Evolutionary conservation across 2,113 vertebrate genomes (phyloP).

Genomic region (Potamarius usumacintae): DNA sequence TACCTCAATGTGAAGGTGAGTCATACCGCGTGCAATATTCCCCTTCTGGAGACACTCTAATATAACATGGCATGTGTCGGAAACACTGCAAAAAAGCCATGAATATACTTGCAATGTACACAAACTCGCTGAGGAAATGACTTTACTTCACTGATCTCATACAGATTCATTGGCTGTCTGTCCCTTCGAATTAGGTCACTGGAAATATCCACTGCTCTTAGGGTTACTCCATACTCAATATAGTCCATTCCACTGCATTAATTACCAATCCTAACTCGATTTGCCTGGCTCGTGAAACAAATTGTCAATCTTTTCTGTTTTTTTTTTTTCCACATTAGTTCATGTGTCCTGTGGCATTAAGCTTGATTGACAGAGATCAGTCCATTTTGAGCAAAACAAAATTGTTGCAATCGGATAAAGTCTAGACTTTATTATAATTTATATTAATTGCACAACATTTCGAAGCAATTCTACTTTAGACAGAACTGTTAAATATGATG

Average conservation of each 20-base stretch:
- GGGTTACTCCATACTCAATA: slow-evolving; percentile 17
- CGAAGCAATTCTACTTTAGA: background rate
- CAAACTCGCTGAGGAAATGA: slow-evolving; percentile 10
- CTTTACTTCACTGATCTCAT: slow-evolving; percentile 18
- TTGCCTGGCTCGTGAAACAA: background rate
- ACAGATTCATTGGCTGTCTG: slow-evolving; percentile 31
- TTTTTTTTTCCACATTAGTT: background rate
- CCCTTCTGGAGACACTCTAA: slow-evolving; percentile 61
- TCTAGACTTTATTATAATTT: background rate
- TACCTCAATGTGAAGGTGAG: slow-evolving; percentile 59
- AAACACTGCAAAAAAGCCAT: slow-evolving; percentile 44
- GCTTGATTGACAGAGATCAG: background rate
- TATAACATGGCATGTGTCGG: slow-evolving; percentile 68
- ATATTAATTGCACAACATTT: background rate
- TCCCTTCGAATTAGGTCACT: slow-evolving; percentile 18
- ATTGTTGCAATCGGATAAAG: slow-evolving; percentile 27
- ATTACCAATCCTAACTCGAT: slow-evolving; percentile 23
- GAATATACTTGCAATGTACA: slow-evolving; percentile 10
- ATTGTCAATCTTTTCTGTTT: background rate
- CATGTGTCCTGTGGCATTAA: background rate
- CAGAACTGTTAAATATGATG: background rate
- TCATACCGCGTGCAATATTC: slow-evolving; percentile 41
- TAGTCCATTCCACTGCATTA: slow-evolving; percentile 27
- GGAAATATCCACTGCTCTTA: slow-evolving; percentile 20
- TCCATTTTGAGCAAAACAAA: slow-evolving; percentile 4